These are phyloP conservation scores for Upupa epops DNA, from an alignment of 2,113 vertebrate species.

Conservation along the genomic window DNA sequence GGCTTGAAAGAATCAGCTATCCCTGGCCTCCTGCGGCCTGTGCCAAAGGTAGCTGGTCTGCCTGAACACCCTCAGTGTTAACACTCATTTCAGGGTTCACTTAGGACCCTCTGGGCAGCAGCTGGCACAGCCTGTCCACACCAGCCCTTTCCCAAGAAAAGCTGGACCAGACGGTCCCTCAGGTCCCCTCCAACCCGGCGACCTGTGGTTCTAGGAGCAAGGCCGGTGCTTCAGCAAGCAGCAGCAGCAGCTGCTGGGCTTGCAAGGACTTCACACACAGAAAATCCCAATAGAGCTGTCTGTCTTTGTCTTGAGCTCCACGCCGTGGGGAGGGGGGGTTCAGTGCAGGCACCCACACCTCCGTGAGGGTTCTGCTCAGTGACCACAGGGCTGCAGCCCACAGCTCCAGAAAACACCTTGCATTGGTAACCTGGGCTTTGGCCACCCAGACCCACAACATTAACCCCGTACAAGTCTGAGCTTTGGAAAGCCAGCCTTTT, in stretches of 20 bases:
- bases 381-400: neutral
- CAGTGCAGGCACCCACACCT: rapidly evolving
- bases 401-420: neutral
- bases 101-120: neutral
- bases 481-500: no score
- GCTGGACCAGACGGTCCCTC: neutral
- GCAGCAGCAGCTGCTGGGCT: rapidly evolving
- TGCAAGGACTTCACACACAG: no score
- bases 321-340: no score
- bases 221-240: rapidly evolving
- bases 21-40: rapidly evolving
- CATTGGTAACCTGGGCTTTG: rapidly evolving
- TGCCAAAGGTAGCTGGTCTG: no score
- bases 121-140: neutral
- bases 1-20: neutral
- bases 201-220: neutral
- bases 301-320: rapidly evolving
- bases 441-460: rapidly evolving
- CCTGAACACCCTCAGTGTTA: no score
- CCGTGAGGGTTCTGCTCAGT: rapidly evolving
- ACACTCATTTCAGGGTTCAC: neutral
- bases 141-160: neutral
- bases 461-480: neutral
- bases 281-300: rapidly evolving
- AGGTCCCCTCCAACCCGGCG: neutral